Base-by-base conservation (phyloP, 2,888 invertebrate species). In the Melanchra persicariae region DNA sequence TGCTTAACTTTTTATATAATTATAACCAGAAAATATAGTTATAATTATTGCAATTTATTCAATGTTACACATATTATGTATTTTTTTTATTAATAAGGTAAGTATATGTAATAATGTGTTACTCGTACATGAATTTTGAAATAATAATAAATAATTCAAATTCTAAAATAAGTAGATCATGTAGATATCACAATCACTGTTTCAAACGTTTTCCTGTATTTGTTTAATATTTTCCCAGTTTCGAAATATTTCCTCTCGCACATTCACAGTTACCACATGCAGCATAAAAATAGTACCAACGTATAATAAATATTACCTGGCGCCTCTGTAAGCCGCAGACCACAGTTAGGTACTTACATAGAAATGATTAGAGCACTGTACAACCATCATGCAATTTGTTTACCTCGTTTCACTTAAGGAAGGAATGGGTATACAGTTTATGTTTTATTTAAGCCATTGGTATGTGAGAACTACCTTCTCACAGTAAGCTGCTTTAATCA, bases 311-410 rank as follows among this genome's bases (percentile, higher is more conserved):
- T 30, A 49, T 59, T 60, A 61, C 24, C 37, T 34, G 37, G 55
- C 40, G 52, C 61, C 52, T 51, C 37, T 58, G 5, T 40, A 49
- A 67, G 24, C 75, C 69, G 30, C 74, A 79, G 37, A 70, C 80
- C 64, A 54, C 75, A 74, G 63, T 61, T 45, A 40, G 9, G 40
- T 26, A 52, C 49, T 79, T 61, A 69, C 10, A n/a, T 51, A 57
- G n/a, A 70, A 79, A 79, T 79, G 26, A 69, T 74, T 51, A 58
- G 37, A 64, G 47, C 51, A n/a, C 9, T 57, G 73, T 22, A 26
- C 45, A n/a, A 45, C 37, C 45, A 60, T 47, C 43, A 69, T n/a
- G 54, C 65, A 64, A 74, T 79, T 58, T 59, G 68, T 51, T 60
- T 55, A 54, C 49, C 64, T 69, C 57, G 40, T 61, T 61, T 55